A percentile compares a stretch with the other conserved stretches of the same genome.
Evolutionary conservation across 2,888 invertebrate genomes (phyloP).

Genomic region (Tromatobia lineatoria): DNA sequence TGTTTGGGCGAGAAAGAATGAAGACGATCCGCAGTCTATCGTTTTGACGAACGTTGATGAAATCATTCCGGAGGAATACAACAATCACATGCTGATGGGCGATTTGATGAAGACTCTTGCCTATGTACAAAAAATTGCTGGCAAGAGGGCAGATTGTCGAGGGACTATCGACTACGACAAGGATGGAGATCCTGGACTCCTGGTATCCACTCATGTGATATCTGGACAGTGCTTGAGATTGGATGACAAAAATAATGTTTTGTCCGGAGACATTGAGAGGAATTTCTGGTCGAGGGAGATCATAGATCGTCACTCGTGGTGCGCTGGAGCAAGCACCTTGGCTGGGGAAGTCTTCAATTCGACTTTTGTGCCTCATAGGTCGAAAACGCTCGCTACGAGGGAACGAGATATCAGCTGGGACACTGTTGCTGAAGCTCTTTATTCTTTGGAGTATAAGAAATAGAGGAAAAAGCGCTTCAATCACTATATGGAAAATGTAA

Average conservation of each 20-base stretch:
- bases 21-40: constrained; percentile 10
- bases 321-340: constrained; percentile 16
- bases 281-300: constrained; percentile 36
- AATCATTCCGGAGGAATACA: constrained; percentile 26
- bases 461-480: too few species aligned
- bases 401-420: not conserved
- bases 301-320: constrained; percentile 25
- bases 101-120: constrained; percentile 33
- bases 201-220: constrained; percentile 31
- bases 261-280: constrained; percentile 8
- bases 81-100: constrained; percentile 42
- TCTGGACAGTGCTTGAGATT: constrained; percentile 35
- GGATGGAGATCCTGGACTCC: constrained; percentile 15
- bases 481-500: too few species aligned
- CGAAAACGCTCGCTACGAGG: constrained; percentile 5
- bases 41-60: constrained; percentile 28
- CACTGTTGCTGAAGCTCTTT: not conserved
- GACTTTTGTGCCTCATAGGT: constrained; percentile 38
- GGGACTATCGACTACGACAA: constrained; percentile 24
- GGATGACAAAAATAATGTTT: constrained; percentile 28
- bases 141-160: constrained; percentile 35
- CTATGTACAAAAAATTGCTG: constrained; percentile 34
- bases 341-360: constrained; percentile 40
- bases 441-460: not conserved
- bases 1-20: constrained; percentile 9